Evolutionary conservation across 1,140 invertebrate species (phyloP).

Genomic region (Oryctes rhinoceros): DNA sequence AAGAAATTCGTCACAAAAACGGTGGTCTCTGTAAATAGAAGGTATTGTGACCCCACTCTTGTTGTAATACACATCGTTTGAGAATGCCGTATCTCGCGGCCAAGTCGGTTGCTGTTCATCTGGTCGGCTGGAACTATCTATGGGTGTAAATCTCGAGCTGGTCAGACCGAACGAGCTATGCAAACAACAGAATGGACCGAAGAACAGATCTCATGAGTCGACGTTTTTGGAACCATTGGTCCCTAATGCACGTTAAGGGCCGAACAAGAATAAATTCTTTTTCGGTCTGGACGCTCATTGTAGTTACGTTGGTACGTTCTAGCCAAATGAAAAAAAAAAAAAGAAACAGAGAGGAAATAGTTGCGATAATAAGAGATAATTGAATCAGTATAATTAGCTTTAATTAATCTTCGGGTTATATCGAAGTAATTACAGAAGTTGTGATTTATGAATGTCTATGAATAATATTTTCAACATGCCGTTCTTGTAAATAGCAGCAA

Average conservation of each 20-base stretch:
- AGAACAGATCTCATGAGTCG: conserved; percentile 40
- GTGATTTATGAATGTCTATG: no score
- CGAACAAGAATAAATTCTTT: neutral
- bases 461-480: no score
- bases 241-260: conserved; percentile 28
- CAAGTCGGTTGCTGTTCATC: neutral
- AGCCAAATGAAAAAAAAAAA: no score
- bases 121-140: conserved; percentile 41
- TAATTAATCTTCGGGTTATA: no score
- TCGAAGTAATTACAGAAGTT: no score
- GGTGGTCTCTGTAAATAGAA: conserved; percentile 4
- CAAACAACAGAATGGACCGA: conserved; percentile 36
- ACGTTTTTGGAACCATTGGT: conserved; percentile 44
- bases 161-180: conserved; percentile 36
- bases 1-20: conserved; percentile 19
- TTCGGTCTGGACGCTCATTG: neutral
- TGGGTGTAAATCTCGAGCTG: conserved; percentile 38
- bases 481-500: no score
- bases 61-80: neutral
- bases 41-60: neutral
- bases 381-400: no score
- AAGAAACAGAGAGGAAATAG: no score
- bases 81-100: neutral
- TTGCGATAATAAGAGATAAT: no score
- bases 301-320: no score